Evolutionary conservation across 2,888 invertebrate species (phyloP), one percentile per base, ranked within the genome.

Genomic region (Ennomos fuscantarius): DNA sequence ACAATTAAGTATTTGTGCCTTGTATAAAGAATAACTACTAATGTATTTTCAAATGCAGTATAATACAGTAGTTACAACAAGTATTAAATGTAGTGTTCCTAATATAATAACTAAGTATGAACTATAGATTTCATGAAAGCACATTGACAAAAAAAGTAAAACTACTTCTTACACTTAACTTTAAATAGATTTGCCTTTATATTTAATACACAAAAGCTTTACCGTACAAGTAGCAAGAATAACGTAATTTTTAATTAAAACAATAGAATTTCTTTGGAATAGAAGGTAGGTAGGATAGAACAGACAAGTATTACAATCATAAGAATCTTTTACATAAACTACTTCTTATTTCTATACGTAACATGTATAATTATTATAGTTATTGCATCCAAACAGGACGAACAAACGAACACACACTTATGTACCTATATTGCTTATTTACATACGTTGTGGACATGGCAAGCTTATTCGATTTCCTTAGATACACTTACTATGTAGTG

Each of bases 1-100:
- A 84, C 79, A 86, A 70, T 84, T 84, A 87, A 87, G 86, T 86
- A 86, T 81, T 78, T 73, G 72, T 78, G 86, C 85, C 81, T 80
- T 68, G 54, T 35, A 24, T 8, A 39, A 13, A 49, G 55, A 11
- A 46, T n/a, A 37, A 51, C 24, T 5, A 34, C 11, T 54, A 59
- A 46, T 6, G 2, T 45, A 51, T 54, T 24, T 54, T 47, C 32
- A 50, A 50, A 41, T 50, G 48, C 40, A 53, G 1, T 33, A 40
- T 49, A 32, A 47, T 13, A 24, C 24, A 24, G 24, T 24, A 24
- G 24, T 34, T 13, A 12, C 5, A n/a, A 37, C 36, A 37, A 37
- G 24, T 6, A 24, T 0, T 24, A 1, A 24, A 3, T 15, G 5
- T 24, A 24, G 24, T 24, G 5, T 24, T 24, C 24, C 24, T 24